These are phyloP conservation scores for Peromyscus polionotus DNA, from an alignment of 2,113 vertebrate species.

Conservation along the genomic window DNA sequence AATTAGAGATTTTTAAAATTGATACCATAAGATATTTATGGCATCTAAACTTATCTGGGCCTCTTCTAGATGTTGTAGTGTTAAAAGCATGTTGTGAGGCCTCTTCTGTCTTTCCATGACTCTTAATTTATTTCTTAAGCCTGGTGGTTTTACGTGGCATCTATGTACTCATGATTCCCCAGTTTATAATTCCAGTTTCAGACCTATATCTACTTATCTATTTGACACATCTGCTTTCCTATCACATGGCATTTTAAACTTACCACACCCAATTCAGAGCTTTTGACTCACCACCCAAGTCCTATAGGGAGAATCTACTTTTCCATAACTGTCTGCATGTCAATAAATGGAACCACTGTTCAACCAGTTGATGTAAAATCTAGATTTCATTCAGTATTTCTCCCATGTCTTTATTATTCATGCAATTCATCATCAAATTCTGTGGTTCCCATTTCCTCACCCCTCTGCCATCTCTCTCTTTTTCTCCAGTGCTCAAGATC, in stretches of 20 bases:
- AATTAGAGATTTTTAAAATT: conserved; percentile 49
- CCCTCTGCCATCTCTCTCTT: too few species aligned
- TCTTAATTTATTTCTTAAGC: conserved; percentile 30
- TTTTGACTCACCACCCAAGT: not conserved
- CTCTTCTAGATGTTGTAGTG: not conserved
- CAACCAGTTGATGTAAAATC: conserved; percentile 39
- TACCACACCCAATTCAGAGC: not conserved
- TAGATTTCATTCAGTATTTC: not conserved
- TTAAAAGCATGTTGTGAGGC: not conserved
- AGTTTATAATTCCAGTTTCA: conserved; percentile 21
- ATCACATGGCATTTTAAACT: not conserved
- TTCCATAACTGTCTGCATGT: not conserved
- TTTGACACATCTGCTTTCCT: not conserved
- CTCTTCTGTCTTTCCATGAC: conserved; percentile 30
- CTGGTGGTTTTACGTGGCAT: conserved; percentile 11
- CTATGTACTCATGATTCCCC: not conserved
- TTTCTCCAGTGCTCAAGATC: not conserved
- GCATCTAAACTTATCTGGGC: not conserved
- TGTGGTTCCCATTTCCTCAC: not conserved
- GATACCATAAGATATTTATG: not conserved
- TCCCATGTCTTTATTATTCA: not conserved
- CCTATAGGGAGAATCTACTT: not conserved
- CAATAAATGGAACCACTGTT: not conserved
- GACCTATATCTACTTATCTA: not conserved
- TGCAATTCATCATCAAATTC: not conserved